phyloP scores from a whole-genome alignment of 2,797 vertebrate genomes.

The Phrynocephalus forsythii region DNA sequence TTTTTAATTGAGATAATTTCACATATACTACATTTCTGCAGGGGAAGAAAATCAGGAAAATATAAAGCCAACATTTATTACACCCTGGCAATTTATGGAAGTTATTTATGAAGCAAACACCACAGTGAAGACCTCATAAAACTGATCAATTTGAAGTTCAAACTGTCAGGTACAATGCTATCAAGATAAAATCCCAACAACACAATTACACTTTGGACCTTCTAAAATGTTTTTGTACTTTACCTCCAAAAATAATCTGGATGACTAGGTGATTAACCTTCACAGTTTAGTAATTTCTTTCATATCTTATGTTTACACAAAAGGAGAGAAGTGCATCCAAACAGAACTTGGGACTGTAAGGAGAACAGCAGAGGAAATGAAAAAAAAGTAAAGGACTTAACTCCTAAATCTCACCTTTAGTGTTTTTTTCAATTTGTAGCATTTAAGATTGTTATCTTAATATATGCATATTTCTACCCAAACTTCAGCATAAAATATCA shows the following conservation, averaged over 20 bases:
- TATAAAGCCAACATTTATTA: slow-evolving; percentile 47
- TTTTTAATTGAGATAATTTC: slow-evolving; percentile 5
- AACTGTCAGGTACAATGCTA: slow-evolving; percentile 66
- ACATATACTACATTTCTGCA: neutral
- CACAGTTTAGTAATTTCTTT: slow-evolving; percentile 3
- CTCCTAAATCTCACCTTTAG: neutral
- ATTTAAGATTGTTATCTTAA: slow-evolving; percentile 24
- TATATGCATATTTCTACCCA: slow-evolving; percentile 38
- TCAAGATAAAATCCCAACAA: slow-evolving; percentile 75
- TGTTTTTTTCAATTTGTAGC: slow-evolving; percentile 45
- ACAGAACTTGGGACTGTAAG: slow-evolving; percentile 14
- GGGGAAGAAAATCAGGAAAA: neutral
- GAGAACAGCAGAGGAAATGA: neutral
- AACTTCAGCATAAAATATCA: slow-evolving; percentile 37
- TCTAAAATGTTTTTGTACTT: slow-evolving; percentile 69
- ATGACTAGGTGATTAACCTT: slow-evolving; percentile 42
- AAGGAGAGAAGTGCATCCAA: slow-evolving; percentile 21
- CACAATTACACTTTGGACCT: slow-evolving; percentile 75
- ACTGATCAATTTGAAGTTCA: slow-evolving; percentile 70
- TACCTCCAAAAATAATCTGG: slow-evolving; percentile 64
- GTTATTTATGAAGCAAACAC: slow-evolving; percentile 46
- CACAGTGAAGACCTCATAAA: slow-evolving; percentile 68
- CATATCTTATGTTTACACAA: slow-evolving; percentile 54
- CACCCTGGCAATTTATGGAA: slow-evolving; percentile 41
- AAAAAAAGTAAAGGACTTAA: neutral